Evolutionary conservation across 2,888 invertebrate species (phyloP), one percentile per base, ranked within the genome.

Genomic region (Drosophila planitibia): DNA sequence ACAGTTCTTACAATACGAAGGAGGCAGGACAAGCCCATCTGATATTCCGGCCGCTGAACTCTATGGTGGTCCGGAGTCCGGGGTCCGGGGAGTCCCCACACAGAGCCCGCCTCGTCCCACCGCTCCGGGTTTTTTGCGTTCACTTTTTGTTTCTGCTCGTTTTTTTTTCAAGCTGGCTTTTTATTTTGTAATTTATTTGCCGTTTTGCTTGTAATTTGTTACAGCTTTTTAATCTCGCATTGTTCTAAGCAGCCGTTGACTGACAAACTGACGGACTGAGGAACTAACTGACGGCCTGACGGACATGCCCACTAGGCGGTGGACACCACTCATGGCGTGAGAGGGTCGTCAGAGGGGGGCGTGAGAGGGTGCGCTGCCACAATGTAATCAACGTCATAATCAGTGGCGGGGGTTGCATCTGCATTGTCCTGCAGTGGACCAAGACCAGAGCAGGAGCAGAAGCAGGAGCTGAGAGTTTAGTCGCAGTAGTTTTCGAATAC

Each of bases 301-400:
- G 69, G 69, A 57, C 52, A 52, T 61, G 70, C 54, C 55, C 59
- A 54, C 52, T 51, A 68, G 58, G 73, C 52, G 55, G 61, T 30
- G 32, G 60, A 16, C 25, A 47, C 25, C 47, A 25, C 25, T 16
- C 47, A 25, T 47, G 47, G 47, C 25, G 25, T 47, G 25, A 16
- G 47, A 3, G 19, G 16, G 19, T 25, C 10, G 19, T 67, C 14
- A 14, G 39, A 7, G 28, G 14, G 37, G 54, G 35, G 19, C 25
- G 25, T 25, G 4, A 47, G 60, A 51, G 54, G 57, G 53, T 51
- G 60, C 61, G 55, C 68, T 69, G 74, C 77, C 81, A 68, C 87
- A 89, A 86, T 89, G 79, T 84, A 89, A 87, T 89, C 87, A 86
- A 86, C 84, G 69, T 88, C 84, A 89, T 86, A 86, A 86, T 86